These are phyloP conservation scores for Tetramorium bicarinatum DNA, from an alignment of 2,888 invertebrate genomes.

Conservation along the genomic window DNA sequence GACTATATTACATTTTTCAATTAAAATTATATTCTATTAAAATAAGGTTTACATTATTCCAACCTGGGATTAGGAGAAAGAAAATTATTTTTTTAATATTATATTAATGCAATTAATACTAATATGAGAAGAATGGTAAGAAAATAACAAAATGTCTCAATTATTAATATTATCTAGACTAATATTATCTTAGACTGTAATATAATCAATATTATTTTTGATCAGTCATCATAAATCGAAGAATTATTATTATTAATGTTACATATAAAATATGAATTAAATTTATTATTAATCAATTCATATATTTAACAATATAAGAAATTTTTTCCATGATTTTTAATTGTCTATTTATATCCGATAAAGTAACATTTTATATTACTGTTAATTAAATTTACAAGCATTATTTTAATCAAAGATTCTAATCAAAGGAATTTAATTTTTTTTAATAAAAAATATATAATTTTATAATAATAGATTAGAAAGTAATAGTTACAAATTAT, in stretches of 20 bases:
- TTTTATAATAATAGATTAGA: conserved; percentile 5
- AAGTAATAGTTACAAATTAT: neutral
- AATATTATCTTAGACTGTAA: conserved; percentile 17
- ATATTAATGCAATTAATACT: neutral
- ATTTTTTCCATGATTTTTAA: conserved; percentile 36
- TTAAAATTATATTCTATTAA: neutral
- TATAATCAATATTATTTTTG: conserved; percentile 62
- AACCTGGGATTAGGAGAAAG: conserved; percentile 21
- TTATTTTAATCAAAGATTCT: neutral
- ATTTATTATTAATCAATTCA: conserved; percentile 56
- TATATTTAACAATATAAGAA: conserved; percentile 62
- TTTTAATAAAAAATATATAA: neutral
- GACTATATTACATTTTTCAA: neutral
- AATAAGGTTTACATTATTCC: conserved; percentile 22
- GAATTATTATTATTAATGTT: conserved; percentile 57
- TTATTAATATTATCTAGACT: no score
- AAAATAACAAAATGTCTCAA: no score
- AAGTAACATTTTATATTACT: neutral
- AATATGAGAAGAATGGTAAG: neutral
- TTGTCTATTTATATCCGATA: conserved; percentile 55
- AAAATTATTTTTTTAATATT: neutral
- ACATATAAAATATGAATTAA: conserved; percentile 60
- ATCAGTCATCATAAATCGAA: conserved; percentile 36
- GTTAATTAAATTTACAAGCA: neutral
- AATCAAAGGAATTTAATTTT: neutral